A percentile compares a stretch with the other conserved stretches of the same genome.
phyloP scores from a whole-genome alignment of 2,797 vertebrate species.

The Sparus aurata region DNA sequence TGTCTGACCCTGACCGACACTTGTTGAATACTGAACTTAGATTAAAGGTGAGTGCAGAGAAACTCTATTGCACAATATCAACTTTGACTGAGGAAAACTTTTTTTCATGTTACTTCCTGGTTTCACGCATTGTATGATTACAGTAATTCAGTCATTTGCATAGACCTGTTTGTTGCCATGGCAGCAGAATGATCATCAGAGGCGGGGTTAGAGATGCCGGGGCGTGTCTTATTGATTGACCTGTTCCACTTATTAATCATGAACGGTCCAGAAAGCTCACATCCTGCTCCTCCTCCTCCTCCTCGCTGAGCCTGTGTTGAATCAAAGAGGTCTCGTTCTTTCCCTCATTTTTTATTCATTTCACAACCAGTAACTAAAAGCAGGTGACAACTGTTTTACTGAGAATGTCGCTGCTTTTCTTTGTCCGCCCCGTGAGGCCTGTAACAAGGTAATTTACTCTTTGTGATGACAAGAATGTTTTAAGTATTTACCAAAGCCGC shows the following conservation, averaged over 20 bases:
- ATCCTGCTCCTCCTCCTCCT: conserved; percentile 10
- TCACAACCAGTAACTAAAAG: conserved; percentile 38
- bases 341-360: conserved; percentile 27
- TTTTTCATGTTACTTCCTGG: background rate
- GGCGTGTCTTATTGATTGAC: conserved; percentile 63
- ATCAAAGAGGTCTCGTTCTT: background rate
- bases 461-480: conserved; percentile 59
- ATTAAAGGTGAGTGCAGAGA: background rate
- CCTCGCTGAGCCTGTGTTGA: conserved; percentile 2
- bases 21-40: background rate
- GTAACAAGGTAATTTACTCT: conserved; percentile 58
- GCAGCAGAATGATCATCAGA: conserved; percentile 39
- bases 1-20: background rate
- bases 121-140: background rate
- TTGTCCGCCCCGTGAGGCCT: conserved; percentile 37
- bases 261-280: conserved; percentile 17
- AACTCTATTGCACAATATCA: background rate
- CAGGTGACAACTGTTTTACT: conserved; percentile 41
- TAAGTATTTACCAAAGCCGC: conserved; percentile 56
- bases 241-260: conserved; percentile 52
- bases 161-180: conserved; percentile 43
- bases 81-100: background rate
- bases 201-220: conserved; percentile 42
- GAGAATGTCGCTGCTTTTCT: conserved; percentile 7
- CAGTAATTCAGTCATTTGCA: background rate